A percentile compares a stretch with the other conserved stretches of the same genome.
Evolutionary conservation across 1,140 invertebrate genomes (phyloP).

Genomic region (Plodia interpunctella): DNA sequence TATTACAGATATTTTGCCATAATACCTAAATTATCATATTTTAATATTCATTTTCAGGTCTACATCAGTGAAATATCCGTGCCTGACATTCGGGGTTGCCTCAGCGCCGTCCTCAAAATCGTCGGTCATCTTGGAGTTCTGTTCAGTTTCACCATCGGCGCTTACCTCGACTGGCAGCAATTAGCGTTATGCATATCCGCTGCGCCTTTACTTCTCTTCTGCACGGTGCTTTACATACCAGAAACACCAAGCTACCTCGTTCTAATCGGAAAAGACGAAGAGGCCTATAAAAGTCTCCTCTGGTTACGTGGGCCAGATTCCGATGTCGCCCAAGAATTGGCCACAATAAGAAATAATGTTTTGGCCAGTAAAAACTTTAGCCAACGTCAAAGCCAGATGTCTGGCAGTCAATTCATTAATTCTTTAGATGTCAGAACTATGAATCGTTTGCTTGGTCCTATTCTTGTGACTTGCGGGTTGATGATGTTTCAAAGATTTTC

Average conservation of each 20-base stretch:
- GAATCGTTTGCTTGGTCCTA: conserved; percentile 79
- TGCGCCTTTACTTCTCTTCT: conserved; percentile 80
- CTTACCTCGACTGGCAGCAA: conserved; percentile 90
- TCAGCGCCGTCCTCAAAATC: conserved; percentile 92
- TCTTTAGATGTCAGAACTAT: conserved; percentile 67
- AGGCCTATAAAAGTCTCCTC: conserved; percentile 84
- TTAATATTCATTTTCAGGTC: conserved; percentile 78
- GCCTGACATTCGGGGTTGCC: conserved; percentile 89
- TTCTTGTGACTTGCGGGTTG: conserved; percentile 88
- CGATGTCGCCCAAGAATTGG: conserved; percentile 85
- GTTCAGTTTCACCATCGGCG: conserved; percentile 89
- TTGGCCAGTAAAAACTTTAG: conserved; percentile 75
- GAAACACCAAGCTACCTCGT: conserved; percentile 85
- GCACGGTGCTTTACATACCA: conserved; percentile 79
- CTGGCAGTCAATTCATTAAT: conserved; percentile 54
- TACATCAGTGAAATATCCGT: conserved; percentile 95
- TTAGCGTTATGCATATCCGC: conserved; percentile 87
- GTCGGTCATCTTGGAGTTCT: conserved; percentile 91
- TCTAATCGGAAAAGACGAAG: conserved; percentile 79
- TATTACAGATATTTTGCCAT: too few species aligned
- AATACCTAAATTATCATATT: conserved; percentile 8
- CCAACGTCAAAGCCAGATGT: conserved; percentile 69
- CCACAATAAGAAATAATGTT: conserved; percentile 83
- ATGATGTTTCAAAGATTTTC: conserved; percentile 93
- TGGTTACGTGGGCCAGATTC: conserved; percentile 87